Conservation (phyloP, 2,113 vertebrate genomes). For the Mesitornis unicolor region DNA sequence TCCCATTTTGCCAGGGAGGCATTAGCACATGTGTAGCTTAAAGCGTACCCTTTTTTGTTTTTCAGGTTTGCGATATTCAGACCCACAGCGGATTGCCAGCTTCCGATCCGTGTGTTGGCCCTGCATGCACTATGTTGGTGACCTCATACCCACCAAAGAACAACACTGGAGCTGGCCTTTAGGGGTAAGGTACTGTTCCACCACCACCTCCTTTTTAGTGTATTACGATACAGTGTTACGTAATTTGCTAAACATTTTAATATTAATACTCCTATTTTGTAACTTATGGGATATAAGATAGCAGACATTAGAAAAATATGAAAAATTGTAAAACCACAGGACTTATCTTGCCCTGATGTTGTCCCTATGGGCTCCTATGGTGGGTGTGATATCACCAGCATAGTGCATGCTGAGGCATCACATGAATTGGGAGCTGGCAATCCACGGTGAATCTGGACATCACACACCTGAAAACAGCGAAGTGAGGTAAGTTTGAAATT, state of each 20-base stretch:
- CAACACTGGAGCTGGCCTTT: constrained; percentile 61
- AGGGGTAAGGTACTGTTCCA: constrained; percentile 60
- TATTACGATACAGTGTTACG: constrained; percentile 19
- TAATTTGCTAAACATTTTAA: constrained; percentile 40
- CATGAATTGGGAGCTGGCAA: constrained; percentile 61
- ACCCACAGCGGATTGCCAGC: constrained; percentile 64
- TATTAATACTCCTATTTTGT: constrained; percentile 32
- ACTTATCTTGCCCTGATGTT: constrained; percentile 42
- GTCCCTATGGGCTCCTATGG: constrained; percentile 42
- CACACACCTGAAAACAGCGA: constrained; percentile 58
- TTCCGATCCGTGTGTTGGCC: constrained; percentile 21
- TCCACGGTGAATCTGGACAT: constrained; percentile 68
- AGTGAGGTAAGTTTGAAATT: constrained; percentile 50
- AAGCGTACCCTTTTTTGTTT: constrained; percentile 59
- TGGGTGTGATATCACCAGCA: constrained; percentile 54
- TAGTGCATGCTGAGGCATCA: constrained; percentile 57
- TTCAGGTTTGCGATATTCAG: constrained; percentile 69
- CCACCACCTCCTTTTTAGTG: constrained; percentile 63
- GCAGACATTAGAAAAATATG: constrained; percentile 12
- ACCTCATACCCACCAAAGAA: constrained; percentile 49
- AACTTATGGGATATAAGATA: not conserved
- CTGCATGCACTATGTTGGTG: constrained; percentile 61
- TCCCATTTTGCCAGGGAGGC: not conserved
- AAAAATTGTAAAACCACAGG: constrained; percentile 4
- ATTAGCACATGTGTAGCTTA: constrained; percentile 7